A percentile compares a stretch with the other conserved stretches of the same genome.
These are phyloP conservation scores for Drosophila repleta DNA, from an alignment of 1,140 invertebrate species.

Conservation along the genomic window DNA sequence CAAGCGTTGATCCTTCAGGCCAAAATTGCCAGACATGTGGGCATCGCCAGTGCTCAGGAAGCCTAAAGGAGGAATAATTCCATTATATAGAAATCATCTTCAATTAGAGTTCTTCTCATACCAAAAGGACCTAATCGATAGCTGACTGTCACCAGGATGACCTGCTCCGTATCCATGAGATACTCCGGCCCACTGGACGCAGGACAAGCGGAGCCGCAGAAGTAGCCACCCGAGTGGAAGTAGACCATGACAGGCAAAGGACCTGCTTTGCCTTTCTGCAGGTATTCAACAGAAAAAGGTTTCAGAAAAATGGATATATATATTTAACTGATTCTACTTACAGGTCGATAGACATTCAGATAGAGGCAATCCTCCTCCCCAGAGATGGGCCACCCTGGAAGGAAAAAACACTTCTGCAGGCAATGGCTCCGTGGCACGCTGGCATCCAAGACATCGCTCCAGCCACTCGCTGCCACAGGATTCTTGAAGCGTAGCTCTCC, in stretches of 20 bases:
- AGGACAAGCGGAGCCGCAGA: slow-evolving; percentile 75
- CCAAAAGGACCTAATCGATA: slow-evolving; percentile 86
- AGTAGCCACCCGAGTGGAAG: slow-evolving; percentile 86
- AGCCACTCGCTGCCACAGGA: slow-evolving; percentile 52
- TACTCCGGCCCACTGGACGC: slow-evolving; percentile 81
- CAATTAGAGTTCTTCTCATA: slow-evolving; percentile 6
- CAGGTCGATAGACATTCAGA: slow-evolving; percentile 86
- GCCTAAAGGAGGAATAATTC: slow-evolving; percentile 32
- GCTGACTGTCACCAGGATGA: slow-evolving; percentile 85
- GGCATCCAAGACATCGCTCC: slow-evolving; percentile 53
- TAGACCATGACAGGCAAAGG: slow-evolving; percentile 86
- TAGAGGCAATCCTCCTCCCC: slow-evolving; percentile 87
- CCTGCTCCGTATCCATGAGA: slow-evolving; percentile 83
- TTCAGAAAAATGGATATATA: too few species aligned
- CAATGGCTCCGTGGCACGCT: slow-evolving; percentile 45
- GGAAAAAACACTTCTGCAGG: slow-evolving; percentile 61
- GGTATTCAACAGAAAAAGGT: too few species aligned
- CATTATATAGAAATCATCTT: neutral
- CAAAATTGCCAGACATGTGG: slow-evolving; percentile 84
- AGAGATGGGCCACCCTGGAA: neutral
- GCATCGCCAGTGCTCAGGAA: slow-evolving; percentile 80
- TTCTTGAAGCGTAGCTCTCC: slow-evolving; percentile 65
- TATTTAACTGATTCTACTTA: neutral
- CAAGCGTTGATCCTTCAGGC: slow-evolving; percentile 76
- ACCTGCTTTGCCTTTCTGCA: slow-evolving; percentile 2